Evolutionary conservation across 2,888 invertebrate genomes (phyloP).

Genomic region (Lepidochitona cinerea): DNA sequence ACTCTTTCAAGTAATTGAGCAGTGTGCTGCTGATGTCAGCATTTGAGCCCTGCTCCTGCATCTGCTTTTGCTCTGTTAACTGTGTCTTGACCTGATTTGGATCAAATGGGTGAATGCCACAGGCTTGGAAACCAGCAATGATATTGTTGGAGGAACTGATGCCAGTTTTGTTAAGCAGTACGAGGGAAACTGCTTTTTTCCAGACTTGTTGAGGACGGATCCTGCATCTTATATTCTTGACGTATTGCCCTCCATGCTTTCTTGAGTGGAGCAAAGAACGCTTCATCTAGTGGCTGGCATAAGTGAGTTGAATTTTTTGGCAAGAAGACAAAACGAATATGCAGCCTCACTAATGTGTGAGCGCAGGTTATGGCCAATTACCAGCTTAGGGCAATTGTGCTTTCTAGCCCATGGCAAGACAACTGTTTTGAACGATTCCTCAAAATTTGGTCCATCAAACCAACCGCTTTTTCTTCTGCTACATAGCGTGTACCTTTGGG

Average conservation of each 20-base stretch:
- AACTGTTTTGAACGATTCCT: conserved; percentile 58
- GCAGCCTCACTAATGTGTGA: conserved; percentile 10
- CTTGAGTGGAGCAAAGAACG: background rate
- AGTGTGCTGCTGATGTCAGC: background rate
- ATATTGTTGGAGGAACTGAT: background rate
- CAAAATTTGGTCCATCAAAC: conserved; percentile 53
- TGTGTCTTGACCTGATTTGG: background rate
- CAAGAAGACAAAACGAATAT: background rate
- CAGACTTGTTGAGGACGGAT: background rate
- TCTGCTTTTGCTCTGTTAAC: background rate
- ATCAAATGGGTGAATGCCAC: background rate
- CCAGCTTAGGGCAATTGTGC: conserved; percentile 55
- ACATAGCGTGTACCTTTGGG: conserved; percentile 63
- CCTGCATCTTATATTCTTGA: background rate
- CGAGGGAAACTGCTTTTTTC: background rate
- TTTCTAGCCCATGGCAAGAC: conserved; percentile 48
- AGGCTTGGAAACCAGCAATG: background rate
- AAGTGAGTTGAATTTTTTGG: background rate
- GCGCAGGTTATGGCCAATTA: conserved; percentile 68
- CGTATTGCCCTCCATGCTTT: background rate
- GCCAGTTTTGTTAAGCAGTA: background rate
- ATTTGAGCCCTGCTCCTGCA: background rate
- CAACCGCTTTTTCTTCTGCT: conserved; percentile 65
- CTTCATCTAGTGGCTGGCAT: background rate
- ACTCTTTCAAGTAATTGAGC: background rate